Evolutionary conservation across 2,888 invertebrate species (phyloP).

Genomic region (Lasioglossum malachurum): DNA sequence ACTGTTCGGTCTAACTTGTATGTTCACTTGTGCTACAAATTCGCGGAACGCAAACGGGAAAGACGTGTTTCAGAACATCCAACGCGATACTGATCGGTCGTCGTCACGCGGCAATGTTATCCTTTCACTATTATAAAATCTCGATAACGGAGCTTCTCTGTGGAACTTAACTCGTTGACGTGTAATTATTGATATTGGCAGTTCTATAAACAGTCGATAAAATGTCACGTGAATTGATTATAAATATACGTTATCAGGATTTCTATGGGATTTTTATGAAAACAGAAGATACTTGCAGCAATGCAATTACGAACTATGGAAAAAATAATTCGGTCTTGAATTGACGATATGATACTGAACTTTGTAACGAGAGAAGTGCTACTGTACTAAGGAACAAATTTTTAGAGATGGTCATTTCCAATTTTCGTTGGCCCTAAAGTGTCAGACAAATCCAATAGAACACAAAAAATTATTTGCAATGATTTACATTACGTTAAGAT

Average conservation of each 20-base stretch:
- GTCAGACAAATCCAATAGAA: background rate
- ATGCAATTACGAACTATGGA: background rate
- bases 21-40: background rate
- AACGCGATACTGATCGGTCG: constrained; percentile 56
- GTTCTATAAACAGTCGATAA: constrained; percentile 50
- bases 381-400: background rate
- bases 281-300: background rate
- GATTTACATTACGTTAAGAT: background rate
- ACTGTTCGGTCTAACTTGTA: background rate
- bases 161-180: constrained; percentile 28
- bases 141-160: constrained; percentile 54
- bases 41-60: background rate
- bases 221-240: constrained; percentile 35
- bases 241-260: constrained; percentile 53
- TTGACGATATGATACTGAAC: background rate
- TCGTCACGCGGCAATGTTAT: constrained; percentile 44
- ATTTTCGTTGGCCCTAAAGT: background rate
- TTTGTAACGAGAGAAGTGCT: background rate
- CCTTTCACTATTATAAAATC: constrained; percentile 41
- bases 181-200: constrained; percentile 49
- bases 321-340: background rate
- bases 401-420: background rate
- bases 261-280: background rate
- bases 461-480: background rate
- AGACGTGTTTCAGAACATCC: constrained; percentile 36